Conservation (phyloP, 2,888 invertebrate genomes). For the Pristionchus maxplancki region DNA sequence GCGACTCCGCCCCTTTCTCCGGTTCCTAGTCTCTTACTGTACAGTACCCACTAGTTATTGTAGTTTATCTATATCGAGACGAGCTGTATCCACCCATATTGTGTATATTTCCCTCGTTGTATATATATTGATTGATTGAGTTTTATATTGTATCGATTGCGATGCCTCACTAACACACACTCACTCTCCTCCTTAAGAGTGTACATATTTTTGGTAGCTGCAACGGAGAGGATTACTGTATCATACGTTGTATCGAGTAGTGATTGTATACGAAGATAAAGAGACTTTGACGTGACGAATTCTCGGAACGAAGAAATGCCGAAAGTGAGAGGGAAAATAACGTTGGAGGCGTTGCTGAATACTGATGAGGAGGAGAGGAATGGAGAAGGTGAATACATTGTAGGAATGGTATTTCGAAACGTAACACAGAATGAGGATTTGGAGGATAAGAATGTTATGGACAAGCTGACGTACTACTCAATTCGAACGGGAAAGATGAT, state of each 20-base stretch:
- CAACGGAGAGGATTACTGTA: constrained; percentile 37
- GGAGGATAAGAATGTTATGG: not conserved
- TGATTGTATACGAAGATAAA: constrained; percentile 44
- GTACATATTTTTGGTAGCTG: constrained; percentile 42
- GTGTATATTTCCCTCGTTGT: not conserved
- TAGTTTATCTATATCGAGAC: not conserved
- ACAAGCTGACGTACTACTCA: constrained; percentile 19
- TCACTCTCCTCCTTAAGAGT: constrained; percentile 13
- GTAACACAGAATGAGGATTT: constrained; percentile 1
- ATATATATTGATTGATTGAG: constrained; percentile 35
- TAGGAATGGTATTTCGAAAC: constrained; percentile 30
- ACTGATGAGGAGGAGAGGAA: not conserved
- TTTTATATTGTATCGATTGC: constrained; percentile 9
- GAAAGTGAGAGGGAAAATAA: not conserved
- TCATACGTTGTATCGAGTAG: constrained; percentile 44
- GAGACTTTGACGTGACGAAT: constrained; percentile 24
- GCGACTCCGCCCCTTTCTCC: constrained; percentile 18
- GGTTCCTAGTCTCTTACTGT: constrained; percentile 17
- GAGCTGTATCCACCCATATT: not conserved
- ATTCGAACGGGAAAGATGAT: constrained; percentile 28
- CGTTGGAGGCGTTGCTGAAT: constrained; percentile 17
- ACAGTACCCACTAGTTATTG: constrained; percentile 1
- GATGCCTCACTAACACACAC: not conserved
- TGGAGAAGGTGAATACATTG: not conserved
- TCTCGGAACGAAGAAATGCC: not conserved